Percentiles rank a stretch among this genome's conserved stretches.
Evolutionary conservation across 2,113 vertebrate species (phyloP).

Genomic region (Apeltes quadracus): DNA sequence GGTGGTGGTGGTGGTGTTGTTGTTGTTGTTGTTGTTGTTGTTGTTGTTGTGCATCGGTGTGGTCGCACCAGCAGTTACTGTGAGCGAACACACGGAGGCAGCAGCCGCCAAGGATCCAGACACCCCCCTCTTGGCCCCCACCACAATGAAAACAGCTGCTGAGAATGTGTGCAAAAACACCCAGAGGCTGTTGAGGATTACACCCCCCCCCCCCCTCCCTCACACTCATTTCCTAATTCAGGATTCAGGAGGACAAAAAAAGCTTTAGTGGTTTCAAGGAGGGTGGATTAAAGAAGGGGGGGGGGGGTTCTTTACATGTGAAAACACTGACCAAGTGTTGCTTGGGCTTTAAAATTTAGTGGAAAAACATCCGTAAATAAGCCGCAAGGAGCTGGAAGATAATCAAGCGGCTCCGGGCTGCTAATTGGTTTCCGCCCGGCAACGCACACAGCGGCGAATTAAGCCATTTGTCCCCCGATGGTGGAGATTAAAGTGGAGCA

Average conservation of each 20-base stretch:
- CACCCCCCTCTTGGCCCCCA: constrained; percentile 38
- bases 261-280: constrained; percentile 7
- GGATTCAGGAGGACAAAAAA: constrained; percentile 20
- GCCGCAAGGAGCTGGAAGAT: neutral
- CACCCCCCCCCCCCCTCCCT: constrained; percentile 5
- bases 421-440: constrained; percentile 54
- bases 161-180: constrained; percentile 51
- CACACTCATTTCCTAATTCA: constrained; percentile 9
- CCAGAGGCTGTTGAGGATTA: constrained; percentile 52
- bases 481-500: constrained; percentile 17
- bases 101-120: constrained; percentile 48
- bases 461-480: constrained; percentile 36
- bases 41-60: constrained; percentile 16
- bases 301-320: neutral
- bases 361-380: neutral
- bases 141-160: constrained; percentile 59
- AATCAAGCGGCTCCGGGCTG: constrained; percentile 19
- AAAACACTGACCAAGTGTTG: constrained; percentile 1
- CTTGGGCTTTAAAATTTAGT: neutral
- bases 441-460: constrained; percentile 29
- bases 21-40: neutral
- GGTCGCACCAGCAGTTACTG: constrained; percentile 42
- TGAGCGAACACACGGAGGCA: constrained; percentile 69
- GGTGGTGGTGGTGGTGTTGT: too few relatives aligned
- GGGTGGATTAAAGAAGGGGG: neutral